Base-by-base conservation (phyloP, 2,888 invertebrate species). In the Arctia plantaginis region DNA sequence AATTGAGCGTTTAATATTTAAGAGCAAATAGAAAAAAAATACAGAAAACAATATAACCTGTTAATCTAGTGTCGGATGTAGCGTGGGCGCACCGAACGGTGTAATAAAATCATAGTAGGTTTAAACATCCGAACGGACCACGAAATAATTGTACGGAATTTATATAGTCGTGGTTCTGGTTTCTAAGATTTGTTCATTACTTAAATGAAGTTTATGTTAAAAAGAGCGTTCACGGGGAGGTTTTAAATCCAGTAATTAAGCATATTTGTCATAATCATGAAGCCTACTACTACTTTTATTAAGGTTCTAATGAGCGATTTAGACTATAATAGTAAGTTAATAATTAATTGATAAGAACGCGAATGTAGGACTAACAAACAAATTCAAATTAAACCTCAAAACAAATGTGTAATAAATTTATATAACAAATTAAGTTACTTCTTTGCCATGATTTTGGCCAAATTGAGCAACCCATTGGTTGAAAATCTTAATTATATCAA, bases 21-120 rank as follows among this genome's bases (percentile, higher is more conserved):
- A 84, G 80, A 82, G 72, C 71, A 82, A 85, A 81, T 75, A 77
- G 75, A 76, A 80, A 84, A 83, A 83, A 81, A 41, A 20, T 27
- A 44, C 76, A 80, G 78, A 75, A 79, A 83, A 84, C 81, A 83
- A 86, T 83, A 82, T 83, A 86, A 86, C 86, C 86, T 84, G 86
- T 86, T 87, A 79, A 86, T 87, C 86, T 86, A 87, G 83, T 87
- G 90, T 89, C 67, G 89, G 87, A 90, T 86, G 86, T 82, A 72
- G 90, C 89, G 93, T 93, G 90, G 93, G 94, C 87, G 93, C 88
- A 85, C 79, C 87, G 77, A 85, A 90, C 87, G 88, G 88, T 86
- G 90, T 91, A 88, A 89, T 89, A 87, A 90, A 91, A 90, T 89
- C 85, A 75, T 80, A 79, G 84, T 78, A 72, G 87, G 84, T 87